Evolutionary conservation across 2,113 vertebrate genomes (phyloP), one percentile per base, ranked within the genome.

Genomic region (Carollia perspicillata): DNA sequence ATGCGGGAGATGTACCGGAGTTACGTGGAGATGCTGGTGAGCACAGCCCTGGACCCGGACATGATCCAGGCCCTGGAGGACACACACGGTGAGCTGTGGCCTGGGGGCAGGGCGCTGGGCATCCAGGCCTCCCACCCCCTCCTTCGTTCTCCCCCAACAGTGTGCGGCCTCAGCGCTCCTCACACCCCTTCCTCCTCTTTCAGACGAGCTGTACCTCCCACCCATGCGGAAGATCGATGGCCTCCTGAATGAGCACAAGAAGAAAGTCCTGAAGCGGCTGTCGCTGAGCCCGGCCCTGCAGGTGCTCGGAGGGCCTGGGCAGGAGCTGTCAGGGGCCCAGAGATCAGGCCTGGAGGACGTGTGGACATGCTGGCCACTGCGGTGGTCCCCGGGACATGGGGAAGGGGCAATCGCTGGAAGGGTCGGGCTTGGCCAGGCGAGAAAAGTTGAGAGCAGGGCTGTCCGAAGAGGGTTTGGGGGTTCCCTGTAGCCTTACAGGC

Each of bases 1-100:
- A 99, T 99, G 99, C 99, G 99, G 95, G 99, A 99, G 96, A 99
- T 99, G 99, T 99, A 99, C 98, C 99, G 99, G 89, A 99, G 99
- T 98, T 99, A 99, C 0, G 99, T 99, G 96, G 99, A 99, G 98
- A 99, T 99, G 99, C 94, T 99, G 95, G 99, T 99, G 97, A 99
- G 99, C 98, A 99, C 99, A 0, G 99, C 99, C 0, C 98, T 99
- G 30, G 99, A 99, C 97, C 99, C 99, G 0, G 99, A 99, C 98
- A 99, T 99, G 99, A 99, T 99, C 97, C 99, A 99, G 98, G 99
- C 99, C 65, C 98, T 99, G 95, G 99, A 99, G 96, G 99, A 99
- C 98, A 99, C 99, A 0, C 99, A 99, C 0, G 99, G 99, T 99
- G 79, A 96, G 97, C 58, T 3, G 53, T 12, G 5, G 42, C 79